phyloP scores from a whole-genome alignment of 2,888 invertebrate species.

The Pseudococcus viburni region DNA sequence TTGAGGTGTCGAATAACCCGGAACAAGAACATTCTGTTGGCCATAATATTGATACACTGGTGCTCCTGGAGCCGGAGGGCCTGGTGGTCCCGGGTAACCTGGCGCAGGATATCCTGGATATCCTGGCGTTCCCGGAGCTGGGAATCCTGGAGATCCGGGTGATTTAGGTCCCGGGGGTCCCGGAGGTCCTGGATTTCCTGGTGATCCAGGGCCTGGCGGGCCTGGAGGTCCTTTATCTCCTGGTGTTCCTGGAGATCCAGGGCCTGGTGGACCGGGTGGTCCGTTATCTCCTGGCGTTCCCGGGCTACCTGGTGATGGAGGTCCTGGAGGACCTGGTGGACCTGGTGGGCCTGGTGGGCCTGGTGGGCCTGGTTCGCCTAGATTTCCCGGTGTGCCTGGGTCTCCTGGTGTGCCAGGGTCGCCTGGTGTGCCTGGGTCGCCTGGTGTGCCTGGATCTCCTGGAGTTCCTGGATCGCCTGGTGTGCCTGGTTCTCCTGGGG shows the following conservation, averaged over 20 bases:
- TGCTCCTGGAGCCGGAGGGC: not conserved
- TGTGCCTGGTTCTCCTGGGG: not conserved
- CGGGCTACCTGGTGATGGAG: conserved; percentile 69
- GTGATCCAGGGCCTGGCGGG: conserved; percentile 70
- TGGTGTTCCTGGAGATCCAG: conserved; percentile 70
- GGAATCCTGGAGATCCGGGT: conserved; percentile 70
- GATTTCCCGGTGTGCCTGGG: conserved; percentile 69
- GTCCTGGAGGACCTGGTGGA: conserved; percentile 69
- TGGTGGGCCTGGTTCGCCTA: conserved; percentile 66
- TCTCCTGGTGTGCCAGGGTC: conserved; percentile 67
- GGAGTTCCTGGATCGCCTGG: conserved; percentile 50
- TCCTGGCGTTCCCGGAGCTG: conserved; percentile 69
- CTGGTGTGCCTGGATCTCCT: conserved; percentile 66
- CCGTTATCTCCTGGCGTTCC: conserved; percentile 69
- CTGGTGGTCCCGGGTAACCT: conserved; percentile 70
- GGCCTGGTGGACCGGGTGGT: conserved; percentile 69
- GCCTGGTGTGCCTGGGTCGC: conserved; percentile 66
- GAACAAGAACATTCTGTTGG: not conserved
- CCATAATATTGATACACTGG: not conserved
- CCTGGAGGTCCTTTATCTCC: conserved; percentile 71
- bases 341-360: conserved; percentile 69
- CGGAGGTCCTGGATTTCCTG: conserved; percentile 70
- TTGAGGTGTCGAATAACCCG: conserved; percentile 9
- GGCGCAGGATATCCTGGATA: conserved; percentile 69
- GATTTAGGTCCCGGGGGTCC: conserved; percentile 70